Base-by-base conservation (phyloP, 2,888 invertebrate species). In the Drosophila antonietae region DNA sequence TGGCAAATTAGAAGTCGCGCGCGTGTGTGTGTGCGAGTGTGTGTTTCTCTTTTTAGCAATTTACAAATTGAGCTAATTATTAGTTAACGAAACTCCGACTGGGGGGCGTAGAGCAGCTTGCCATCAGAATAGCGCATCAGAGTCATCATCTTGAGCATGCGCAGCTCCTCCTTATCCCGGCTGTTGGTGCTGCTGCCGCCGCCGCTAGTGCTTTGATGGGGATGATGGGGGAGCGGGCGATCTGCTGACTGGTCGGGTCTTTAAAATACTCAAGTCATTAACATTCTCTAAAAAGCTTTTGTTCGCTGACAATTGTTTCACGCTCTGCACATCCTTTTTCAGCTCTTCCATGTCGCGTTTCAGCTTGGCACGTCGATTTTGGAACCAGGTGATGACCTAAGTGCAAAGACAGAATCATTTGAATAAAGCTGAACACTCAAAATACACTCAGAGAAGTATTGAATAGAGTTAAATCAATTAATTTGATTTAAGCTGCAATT, bases 331-430 rank as follows among this genome's bases (percentile, higher is more conserved):
- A 93, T 99, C 99, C 93, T 98, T 98, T 92, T 98, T 98, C 83
- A 98, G 93, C 92, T 99, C 98, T 92, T 99, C 98, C 96, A 98
- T 97, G 93, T 99, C 99, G 62, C 99, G 94, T 93, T 99, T 99
- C 90, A 99, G 95, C 93, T 98, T 98, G 88, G 98, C 98, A 84
- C 98, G 94, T 84, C 98, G 94, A 93, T 98, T 98, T 92, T 98
- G 98, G 94, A 98, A 98, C 98, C 98, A 98, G 73, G 98, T 99
- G 93, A 99, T 99, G 91, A 99, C 98, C 93, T 93, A 68, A n/a
- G 55, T 64, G 67, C 12, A 59, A 51, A 49, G 10, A 8, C 1
- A 20, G 12, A 3, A 43, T 6, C 2, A 6, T 28, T 20, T 20
- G 0, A 60, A 12, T 33, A 39, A 28, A 6, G n/a, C n/a, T 1